Evolutionary conservation across 2,113 vertebrate genomes (phyloP), one percentile per base, ranked within the genome.

Genomic region (Platichthys stellatus): DNA sequence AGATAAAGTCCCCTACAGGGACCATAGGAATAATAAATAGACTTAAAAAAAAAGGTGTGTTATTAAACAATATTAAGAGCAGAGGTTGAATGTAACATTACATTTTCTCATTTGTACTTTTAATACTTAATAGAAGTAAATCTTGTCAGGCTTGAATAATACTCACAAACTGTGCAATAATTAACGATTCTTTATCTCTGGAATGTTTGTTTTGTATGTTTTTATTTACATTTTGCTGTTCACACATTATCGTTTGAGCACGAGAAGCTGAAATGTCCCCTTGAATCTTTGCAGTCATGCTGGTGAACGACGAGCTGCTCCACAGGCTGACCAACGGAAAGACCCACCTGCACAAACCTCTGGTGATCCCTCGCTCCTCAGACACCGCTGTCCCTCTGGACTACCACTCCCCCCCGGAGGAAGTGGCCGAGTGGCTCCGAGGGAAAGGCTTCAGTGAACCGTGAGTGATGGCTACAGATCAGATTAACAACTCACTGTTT

Each of bases 391-490:
- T 90, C 0, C 94, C 93, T 3, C 84, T 90, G 86, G 91, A 93
- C 82, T 94, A 86, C 83, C 84, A 92, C 85, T 97, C 95, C 18
- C 88, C 92, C 23, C 85, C 87, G 1, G 75, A 89, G 18, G 95
- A 96, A 47, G 96, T 97, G 63, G 90, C 86, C 1, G 86, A 91
- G 23, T 97, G 96, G 97, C 94, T 97, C 24, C 78, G 88, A 43
- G 95, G 94, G 77, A 97, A 97, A 70, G 95, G 96, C 69, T 97
- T 97, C 74, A 93, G 84, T 57, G 86, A 95, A 35, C 75, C 91
- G 95, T 96, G 81, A 93, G 94, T 84, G 10, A 6, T 5, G 2
- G 5, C 54, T 0, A 1, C 14, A 26, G 58, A 47, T 1, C 31
- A 31, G 31, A 31, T 31, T 31, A 31, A 31, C 31, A 5, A 2